phyloP scores from a whole-genome alignment of 2,797 vertebrate species.

The Anableps anableps region DNA sequence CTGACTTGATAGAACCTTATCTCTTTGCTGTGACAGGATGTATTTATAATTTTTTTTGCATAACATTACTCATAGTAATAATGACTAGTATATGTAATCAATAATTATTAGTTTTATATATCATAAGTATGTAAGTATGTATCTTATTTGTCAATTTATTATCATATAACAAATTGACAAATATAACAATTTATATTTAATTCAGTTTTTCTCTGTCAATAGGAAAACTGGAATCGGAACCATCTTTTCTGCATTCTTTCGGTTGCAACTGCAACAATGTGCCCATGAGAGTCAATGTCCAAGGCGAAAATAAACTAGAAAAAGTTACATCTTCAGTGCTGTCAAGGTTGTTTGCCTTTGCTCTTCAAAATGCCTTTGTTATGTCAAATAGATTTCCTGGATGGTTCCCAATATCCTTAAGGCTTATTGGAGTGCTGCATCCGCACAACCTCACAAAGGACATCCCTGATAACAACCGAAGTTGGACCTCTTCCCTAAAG shows the following conservation, averaged over 20 bases:
- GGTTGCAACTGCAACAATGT: slow-evolving; percentile 2
- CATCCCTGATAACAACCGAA: slow-evolving; percentile 73
- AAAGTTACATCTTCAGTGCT: slow-evolving; percentile 57
- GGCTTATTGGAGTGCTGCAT: slow-evolving; percentile 74
- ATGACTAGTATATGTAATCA: not conserved
- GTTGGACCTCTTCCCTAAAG: slow-evolving; percentile 72
- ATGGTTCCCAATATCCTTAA: slow-evolving; percentile 77
- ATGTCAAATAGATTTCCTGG: slow-evolving; percentile 79
- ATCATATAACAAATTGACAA: not conserved
- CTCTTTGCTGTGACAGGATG: not conserved
- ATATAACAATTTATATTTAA: not conserved
- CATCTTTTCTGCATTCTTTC: not conserved
- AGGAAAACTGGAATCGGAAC: not conserved
- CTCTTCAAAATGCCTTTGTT: slow-evolving; percentile 79
- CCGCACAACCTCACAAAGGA: slow-evolving; percentile 76
- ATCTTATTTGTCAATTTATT: not conserved
- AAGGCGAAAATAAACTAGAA: slow-evolving; percentile 25
- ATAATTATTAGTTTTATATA: not conserved
- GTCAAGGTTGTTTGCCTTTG: slow-evolving; percentile 64
- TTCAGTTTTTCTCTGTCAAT: not conserved
- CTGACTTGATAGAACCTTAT: not conserved
- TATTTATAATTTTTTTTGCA: not conserved
- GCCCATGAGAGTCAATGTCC: slow-evolving; percentile 9
- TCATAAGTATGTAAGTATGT: not conserved
- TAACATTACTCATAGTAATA: not conserved